Conservation (phyloP, 2,797 vertebrate genomes). For the Dallia pectoralis region DNA sequence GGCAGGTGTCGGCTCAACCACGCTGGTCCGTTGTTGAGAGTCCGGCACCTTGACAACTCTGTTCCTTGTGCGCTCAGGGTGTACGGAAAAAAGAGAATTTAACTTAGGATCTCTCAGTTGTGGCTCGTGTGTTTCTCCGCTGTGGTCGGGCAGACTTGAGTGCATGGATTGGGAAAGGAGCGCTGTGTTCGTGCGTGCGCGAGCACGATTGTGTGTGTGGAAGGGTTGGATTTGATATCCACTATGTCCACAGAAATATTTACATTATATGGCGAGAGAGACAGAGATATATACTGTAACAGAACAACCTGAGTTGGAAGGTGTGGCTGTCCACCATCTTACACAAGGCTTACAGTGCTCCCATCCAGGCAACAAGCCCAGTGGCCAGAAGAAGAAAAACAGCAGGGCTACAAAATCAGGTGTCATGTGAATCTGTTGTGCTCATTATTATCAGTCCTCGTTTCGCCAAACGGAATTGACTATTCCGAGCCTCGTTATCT, state of each 20-base stretch:
- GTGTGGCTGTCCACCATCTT: neutral
- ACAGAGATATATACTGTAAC: neutral
- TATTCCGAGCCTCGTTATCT: too few species aligned
- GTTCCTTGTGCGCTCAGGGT: neutral
- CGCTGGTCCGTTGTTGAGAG: neutral
- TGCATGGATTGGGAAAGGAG: conserved; percentile 59
- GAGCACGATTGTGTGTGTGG: neutral
- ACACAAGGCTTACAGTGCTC: neutral
- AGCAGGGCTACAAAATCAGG: conserved; percentile 24
- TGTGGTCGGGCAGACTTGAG: conserved; percentile 76
- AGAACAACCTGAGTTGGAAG: neutral
- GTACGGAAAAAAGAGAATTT: neutral
- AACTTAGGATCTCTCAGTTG: neutral
- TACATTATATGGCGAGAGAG: neutral
- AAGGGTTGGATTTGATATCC: neutral
- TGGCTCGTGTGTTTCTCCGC: conserved; percentile 64
- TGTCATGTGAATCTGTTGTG: too few species aligned
- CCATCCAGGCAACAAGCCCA: conserved; percentile 13
- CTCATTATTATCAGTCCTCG: too few species aligned
- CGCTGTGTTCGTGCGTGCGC: conserved; percentile 17
- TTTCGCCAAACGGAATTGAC: too few species aligned
- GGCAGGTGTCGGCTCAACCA: neutral
- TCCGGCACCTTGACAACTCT: neutral
- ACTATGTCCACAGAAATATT: too few species aligned
- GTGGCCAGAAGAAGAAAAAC: conserved; percentile 27